phyloP scores from a whole-genome alignment of 2,113 vertebrate genomes.

The Sceloporus tristichus region DNA sequence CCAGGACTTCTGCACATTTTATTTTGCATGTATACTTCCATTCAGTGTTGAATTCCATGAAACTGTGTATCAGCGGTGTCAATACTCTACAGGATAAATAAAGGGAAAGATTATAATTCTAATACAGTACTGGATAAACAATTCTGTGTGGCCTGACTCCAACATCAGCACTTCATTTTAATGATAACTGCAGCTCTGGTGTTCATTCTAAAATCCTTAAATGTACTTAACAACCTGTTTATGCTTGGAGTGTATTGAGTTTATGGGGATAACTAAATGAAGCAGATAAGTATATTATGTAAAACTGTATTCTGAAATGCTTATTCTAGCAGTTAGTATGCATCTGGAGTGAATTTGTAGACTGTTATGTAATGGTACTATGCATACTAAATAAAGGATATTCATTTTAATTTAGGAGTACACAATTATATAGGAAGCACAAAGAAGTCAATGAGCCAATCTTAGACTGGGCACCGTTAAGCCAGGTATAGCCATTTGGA shows the following conservation, averaged over 20 bases:
- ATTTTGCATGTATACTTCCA: slow-evolving; percentile 28
- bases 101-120: slow-evolving; percentile 63
- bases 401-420: slow-evolving; percentile 63
- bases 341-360: slow-evolving; percentile 68
- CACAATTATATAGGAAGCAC: slow-evolving; percentile 46
- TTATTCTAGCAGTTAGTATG: slow-evolving; percentile 71
- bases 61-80: slow-evolving; percentile 18
- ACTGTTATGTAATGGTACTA: slow-evolving; percentile 44
- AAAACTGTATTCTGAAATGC: slow-evolving; percentile 66
- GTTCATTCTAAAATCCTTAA: slow-evolving; percentile 73
- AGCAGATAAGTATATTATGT: slow-evolving; percentile 72
- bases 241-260: slow-evolving; percentile 64
- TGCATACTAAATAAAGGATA: slow-evolving; percentile 63
- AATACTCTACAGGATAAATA: slow-evolving; percentile 17
- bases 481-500: slow-evolving; percentile 35
- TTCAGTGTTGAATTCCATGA: slow-evolving; percentile 34
- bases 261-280: slow-evolving; percentile 70
- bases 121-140: slow-evolving; percentile 56
- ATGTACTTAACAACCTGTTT: slow-evolving; percentile 76
- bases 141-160: slow-evolving; percentile 61
- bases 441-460: slow-evolving; percentile 50
- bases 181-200: slow-evolving; percentile 68
- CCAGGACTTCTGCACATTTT: not conserved
- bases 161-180: slow-evolving; percentile 74
- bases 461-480: slow-evolving; percentile 21